Evolutionary conservation across 2,797 vertebrate species (phyloP).

Genomic region (Macropodus opercularis): DNA sequence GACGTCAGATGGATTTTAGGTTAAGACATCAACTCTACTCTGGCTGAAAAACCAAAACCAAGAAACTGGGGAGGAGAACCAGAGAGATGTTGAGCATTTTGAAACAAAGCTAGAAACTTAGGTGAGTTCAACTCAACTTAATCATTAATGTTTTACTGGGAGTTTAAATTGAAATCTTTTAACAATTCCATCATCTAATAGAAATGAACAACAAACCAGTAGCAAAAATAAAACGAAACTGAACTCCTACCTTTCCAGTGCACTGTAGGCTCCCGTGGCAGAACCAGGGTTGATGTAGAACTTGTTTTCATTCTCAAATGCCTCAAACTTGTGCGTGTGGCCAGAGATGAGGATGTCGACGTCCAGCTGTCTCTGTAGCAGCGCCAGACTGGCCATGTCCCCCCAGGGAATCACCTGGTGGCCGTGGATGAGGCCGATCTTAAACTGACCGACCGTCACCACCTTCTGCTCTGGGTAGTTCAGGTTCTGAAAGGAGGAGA

Average conservation of each 20-base stretch:
- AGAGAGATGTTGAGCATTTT: background rate
- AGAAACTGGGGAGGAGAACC: no score
- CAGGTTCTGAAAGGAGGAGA: constrained; percentile 84
- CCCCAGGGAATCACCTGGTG: constrained; percentile 99
- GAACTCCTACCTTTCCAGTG: constrained; percentile 90
- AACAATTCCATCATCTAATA: background rate
- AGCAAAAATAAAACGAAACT: no score
- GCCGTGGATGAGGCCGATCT: constrained; percentile 97
- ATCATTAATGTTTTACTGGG: no score
- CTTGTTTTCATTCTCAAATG: constrained; percentile 98
- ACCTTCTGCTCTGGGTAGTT: constrained; percentile 99
- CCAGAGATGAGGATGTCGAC: constrained; percentile 99
- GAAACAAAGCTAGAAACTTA: no score
- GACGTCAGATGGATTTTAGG: constrained; percentile 1
- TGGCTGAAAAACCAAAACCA: no score
- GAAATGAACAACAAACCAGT: background rate
- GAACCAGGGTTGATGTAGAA: constrained; percentile 99
- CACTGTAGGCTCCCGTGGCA: constrained; percentile 96
- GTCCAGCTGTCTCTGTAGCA: constrained; percentile 96
- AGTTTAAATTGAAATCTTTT: background rate
- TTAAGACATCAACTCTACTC: background rate
- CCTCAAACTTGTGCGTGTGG: constrained; percentile 98
- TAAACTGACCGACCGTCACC: constrained; percentile 98
- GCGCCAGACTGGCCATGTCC: constrained; percentile 95
- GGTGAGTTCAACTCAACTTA: no score